phyloP scores from a whole-genome alignment of 2,888 invertebrate genomes.

The Thereva unica region DNA sequence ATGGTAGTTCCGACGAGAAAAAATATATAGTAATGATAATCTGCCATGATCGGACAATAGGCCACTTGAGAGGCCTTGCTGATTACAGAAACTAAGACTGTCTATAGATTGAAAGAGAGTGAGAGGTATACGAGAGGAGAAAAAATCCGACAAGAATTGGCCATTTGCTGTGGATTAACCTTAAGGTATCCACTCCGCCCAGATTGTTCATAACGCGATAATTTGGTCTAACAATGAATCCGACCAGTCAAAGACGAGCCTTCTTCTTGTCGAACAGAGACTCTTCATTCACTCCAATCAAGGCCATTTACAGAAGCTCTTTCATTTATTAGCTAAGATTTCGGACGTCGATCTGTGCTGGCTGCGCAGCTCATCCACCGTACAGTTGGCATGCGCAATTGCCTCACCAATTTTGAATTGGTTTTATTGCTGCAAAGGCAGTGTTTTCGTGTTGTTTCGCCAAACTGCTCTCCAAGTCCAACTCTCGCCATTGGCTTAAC shows the following conservation, averaged over 20 bases:
- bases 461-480: conserved; percentile 9
- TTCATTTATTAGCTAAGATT: conserved; percentile 7
- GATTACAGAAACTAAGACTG: conserved; percentile 16
- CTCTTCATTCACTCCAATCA: conserved; percentile 6
- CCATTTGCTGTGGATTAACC: conserved; percentile 27
- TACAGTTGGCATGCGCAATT: conserved; percentile 7
- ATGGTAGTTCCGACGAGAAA: background rate
- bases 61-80: conserved; percentile 9
- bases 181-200: conserved; percentile 31
- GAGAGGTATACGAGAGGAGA: background rate
- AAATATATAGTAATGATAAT: background rate
- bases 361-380: background rate
- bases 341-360: conserved; percentile 21
- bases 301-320: conserved; percentile 27
- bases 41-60: conserved; percentile 17
- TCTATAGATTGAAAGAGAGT: too few relatives aligned
- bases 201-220: conserved; percentile 28
- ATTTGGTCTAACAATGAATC: conserved; percentile 26
- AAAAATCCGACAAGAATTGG: conserved; percentile 9
- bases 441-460: background rate
- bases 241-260: conserved; percentile 22
- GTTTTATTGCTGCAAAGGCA: background rate
- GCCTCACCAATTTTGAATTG: conserved; percentile 23
- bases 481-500: conserved; percentile 13
- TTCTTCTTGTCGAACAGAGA: background rate